Conservation (phyloP, 1,140 invertebrate genomes). For the Antheraea pernyi region DNA sequence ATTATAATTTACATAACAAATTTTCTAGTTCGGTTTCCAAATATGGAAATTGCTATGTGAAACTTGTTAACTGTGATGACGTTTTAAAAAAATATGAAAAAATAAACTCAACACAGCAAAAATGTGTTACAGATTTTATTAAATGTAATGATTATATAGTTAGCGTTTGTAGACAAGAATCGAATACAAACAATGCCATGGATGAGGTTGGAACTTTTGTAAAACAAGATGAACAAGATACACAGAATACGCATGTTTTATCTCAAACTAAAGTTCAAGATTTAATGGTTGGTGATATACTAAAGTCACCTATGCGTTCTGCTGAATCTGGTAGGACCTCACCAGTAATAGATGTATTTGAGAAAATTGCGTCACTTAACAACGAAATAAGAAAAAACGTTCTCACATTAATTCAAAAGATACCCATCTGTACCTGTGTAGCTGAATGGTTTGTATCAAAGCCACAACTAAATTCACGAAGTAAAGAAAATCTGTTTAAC, state of each 20-base stretch:
- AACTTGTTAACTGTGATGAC: conserved; percentile 6
- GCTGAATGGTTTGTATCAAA: conserved; percentile 45
- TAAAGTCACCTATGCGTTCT: background rate
- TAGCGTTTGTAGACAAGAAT: background rate
- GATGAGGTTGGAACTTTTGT: background rate
- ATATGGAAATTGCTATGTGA: conserved; percentile 7
- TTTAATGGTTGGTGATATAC: background rate
- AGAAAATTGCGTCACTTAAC: conserved; percentile 25
- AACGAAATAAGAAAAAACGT: background rate
- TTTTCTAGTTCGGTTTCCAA: background rate
- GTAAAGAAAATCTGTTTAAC: background rate
- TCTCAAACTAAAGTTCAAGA: background rate
- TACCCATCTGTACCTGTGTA: background rate
- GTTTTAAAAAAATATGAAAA: background rate
- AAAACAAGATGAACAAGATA: background rate
- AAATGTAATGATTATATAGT: background rate
- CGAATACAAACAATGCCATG: background rate
- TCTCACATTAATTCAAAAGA: background rate
- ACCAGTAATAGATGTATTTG: conserved; percentile 36
- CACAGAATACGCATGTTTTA: background rate
- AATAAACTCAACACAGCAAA: background rate
- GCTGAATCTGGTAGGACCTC: conserved; percentile 21
- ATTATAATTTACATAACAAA: background rate
- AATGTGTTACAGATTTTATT: conserved; percentile 14
- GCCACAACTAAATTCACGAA: conserved; percentile 16